Conservation (phyloP, 2,113 vertebrate genomes). For the Heloderma charlesbogerti region DNA sequence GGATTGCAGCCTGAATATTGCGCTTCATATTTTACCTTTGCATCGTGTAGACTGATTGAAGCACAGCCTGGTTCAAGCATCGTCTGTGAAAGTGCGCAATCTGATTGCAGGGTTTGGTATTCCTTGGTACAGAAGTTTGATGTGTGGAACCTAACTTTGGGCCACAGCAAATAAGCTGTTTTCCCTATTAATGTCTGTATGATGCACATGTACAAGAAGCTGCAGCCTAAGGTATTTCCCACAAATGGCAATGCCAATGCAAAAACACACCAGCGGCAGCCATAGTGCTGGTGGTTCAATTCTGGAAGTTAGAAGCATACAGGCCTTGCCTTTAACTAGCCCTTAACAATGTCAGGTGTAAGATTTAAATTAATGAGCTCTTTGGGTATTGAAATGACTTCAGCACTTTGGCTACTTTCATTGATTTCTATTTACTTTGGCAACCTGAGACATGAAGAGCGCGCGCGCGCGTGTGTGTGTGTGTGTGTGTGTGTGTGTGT, state of each 20-base stretch:
- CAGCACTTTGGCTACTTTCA: conserved; percentile 76
- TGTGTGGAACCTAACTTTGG: conserved; percentile 44
- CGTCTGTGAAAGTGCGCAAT: not conserved
- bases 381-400: conserved; percentile 78
- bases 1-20: not conserved
- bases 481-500: too few species aligned
- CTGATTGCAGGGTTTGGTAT: not conserved
- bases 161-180: conserved; percentile 50
- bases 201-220: conserved; percentile 61
- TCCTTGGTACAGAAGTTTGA: too few species aligned
- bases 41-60: not conserved
- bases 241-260: conserved; percentile 63
- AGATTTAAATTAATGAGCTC: conserved; percentile 80
- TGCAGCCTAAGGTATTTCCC: conserved; percentile 65
- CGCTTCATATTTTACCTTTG: not conserved
- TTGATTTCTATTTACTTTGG: conserved; percentile 82
- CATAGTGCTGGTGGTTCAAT: conserved; percentile 53
- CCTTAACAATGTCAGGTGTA: conserved; percentile 75
- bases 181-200: conserved; percentile 9
- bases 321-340: conserved; percentile 69
- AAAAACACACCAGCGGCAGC: conserved; percentile 68
- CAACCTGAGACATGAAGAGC: conserved; percentile 72
- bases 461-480: too few species aligned
- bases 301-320: conserved; percentile 69
- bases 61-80: not conserved